Percentiles rank a stretch among this genome's conserved stretches.
Evolutionary conservation across 2,113 vertebrate genomes (phyloP).

Genomic region (Poeciliopsis turrubarensis): DNA sequence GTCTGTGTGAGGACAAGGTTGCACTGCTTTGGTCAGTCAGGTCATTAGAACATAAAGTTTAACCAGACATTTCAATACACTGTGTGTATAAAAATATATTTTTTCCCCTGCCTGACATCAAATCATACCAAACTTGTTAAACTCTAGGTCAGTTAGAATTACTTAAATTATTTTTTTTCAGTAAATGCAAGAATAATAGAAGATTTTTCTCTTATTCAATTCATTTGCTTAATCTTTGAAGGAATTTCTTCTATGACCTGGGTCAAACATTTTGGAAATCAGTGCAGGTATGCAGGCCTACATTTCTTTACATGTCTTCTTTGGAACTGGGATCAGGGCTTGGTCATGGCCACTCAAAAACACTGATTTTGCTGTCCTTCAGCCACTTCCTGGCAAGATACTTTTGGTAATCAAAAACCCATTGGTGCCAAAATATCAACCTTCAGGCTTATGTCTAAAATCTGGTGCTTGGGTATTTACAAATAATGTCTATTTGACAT

Average conservation of each 20-base stretch:
- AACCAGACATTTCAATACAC: too few species aligned
- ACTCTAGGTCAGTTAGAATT: background rate
- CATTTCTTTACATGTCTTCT: background rate
- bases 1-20: slow-evolving; percentile 23
- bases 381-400: background rate
- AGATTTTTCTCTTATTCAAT: background rate
- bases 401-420: background rate
- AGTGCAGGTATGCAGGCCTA: background rate
- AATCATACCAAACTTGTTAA: background rate
- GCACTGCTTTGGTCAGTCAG: background rate
- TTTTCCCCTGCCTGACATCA: too few species aligned
- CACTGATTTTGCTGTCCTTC: background rate
- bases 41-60: too few species aligned
- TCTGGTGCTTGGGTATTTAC: background rate
- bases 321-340: background rate
- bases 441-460: background rate
- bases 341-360: background rate
- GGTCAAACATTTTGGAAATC: background rate
- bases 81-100: too few species aligned
- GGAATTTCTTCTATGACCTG: background rate
- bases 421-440: background rate
- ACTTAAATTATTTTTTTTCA: too few species aligned
- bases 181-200: too few species aligned
- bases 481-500: background rate
- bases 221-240: background rate